Evolutionary conservation across 2,888 invertebrate genomes (phyloP).

Genomic region (Sclerodermus sp.): DNA sequence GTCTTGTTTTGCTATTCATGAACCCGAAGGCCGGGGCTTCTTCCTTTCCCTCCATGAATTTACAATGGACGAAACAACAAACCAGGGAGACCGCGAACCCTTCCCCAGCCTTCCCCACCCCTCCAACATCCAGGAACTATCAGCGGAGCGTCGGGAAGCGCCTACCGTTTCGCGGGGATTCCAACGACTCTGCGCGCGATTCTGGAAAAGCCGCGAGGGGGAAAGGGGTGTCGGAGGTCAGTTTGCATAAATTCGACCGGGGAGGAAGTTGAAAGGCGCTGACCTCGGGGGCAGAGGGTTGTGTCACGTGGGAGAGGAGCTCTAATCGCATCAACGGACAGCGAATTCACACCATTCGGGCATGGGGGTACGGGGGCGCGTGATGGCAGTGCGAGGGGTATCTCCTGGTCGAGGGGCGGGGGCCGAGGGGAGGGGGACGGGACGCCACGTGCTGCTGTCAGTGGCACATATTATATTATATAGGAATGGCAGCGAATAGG

Average conservation of each 20-base stretch:
- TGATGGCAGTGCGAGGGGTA: too few species aligned
- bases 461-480: conserved; percentile 55
- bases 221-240: not conserved
- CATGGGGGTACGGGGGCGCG: too few species aligned
- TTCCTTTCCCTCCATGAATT: conserved; percentile 42
- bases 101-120: too few species aligned
- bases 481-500: conserved; percentile 53
- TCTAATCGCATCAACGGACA: conserved; percentile 44
- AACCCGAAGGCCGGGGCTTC: conserved; percentile 19
- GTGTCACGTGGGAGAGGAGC: too few species aligned
- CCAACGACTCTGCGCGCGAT: too few species aligned
- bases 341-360: conserved; percentile 38
- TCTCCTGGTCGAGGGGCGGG: conserved; percentile 12
- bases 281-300: not conserved
- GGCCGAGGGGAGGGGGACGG: conserved; percentile 15
- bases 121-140: too few species aligned
- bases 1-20: conserved; percentile 40
- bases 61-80: conserved; percentile 28
- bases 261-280: not conserved
- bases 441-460: conserved; percentile 56
- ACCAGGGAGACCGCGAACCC: too few species aligned
- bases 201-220: conserved; percentile 3
- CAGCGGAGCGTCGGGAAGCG: conserved; percentile 8
- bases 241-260: too few species aligned
- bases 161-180: not conserved